Conservation (phyloP, 2,113 vertebrate species). For the Daubentonia madagascariensis region DNA sequence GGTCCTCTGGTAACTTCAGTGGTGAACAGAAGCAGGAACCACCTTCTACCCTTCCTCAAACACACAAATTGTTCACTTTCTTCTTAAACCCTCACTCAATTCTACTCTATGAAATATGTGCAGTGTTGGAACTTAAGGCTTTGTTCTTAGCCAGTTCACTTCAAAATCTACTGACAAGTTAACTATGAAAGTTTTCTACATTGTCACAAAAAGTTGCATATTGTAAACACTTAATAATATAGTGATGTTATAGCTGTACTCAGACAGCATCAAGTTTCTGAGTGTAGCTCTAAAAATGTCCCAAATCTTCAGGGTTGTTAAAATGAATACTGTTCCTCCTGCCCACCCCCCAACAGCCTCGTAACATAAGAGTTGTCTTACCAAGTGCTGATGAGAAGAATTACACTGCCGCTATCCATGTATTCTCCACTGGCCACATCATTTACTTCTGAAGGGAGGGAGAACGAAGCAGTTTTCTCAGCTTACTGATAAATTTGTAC, state of each 20-base stretch:
- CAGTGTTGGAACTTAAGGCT: neutral
- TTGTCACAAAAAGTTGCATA: neutral
- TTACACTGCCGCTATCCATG: neutral
- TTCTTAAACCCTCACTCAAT: neutral
- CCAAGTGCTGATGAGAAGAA: neutral
- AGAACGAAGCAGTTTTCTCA: neutral
- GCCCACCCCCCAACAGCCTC: fast-evolving
- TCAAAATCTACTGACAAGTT: neutral
- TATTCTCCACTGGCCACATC: neutral
- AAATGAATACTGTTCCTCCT: neutral
- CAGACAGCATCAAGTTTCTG: neutral
- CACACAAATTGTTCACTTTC: neutral
- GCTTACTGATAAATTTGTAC: neutral
- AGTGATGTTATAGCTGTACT: neutral
- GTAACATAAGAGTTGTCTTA: neutral
- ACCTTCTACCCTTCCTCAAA: neutral
- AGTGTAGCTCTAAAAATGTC: neutral
- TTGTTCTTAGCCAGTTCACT: neutral
- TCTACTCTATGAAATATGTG: neutral
- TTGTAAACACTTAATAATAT: neutral
- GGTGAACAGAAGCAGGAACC: neutral
- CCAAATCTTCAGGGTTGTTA: neutral
- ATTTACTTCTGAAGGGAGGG: neutral
- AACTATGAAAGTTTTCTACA: neutral
- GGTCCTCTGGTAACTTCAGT: neutral